Evolutionary conservation across 1,140 invertebrate genomes (phyloP), one percentile per base, ranked within the genome.

Genomic region (Nebria ingens): DNA sequence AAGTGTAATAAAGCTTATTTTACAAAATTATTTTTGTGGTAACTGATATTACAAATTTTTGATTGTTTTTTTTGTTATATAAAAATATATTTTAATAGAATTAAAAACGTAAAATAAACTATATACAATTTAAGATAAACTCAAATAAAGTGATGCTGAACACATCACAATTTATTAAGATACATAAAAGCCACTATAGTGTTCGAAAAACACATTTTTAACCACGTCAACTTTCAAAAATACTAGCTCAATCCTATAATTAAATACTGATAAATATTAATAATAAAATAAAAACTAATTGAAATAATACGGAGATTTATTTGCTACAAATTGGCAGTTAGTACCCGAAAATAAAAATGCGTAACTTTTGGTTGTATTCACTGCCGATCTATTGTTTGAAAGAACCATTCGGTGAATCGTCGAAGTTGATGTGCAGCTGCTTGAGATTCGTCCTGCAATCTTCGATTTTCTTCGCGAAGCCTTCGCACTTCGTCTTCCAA

Each of bases 351-450:
- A 34, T 9, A 9, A 34, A n/a, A 34, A 9, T n/a, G 29, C 9
- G 29, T 9, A 34, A 9, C n/a, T 34, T n/a, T n/a, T n/a, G n/a
- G n/a, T n/a, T n/a, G n/a, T n/a, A n/a, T n/a, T n/a, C n/a, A 34
- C 64, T 84, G 86, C 62, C 83, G 78, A 68, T 92, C 88, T 59
- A 92, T 89, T 21, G 88, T 92, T 64, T 88, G 82, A 65, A 92
- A 91, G 63, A 94, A 92, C 91, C 92, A 96, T 68, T 95, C 91
- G 6, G 91, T 93, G 69, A 94, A 93, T 61, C 87, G 84, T 19
- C 89, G 79, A 9, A 96, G 77, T 65, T 95, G 91, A 62, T 90
- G 86, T 9, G 90, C 88, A 19, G 91, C 91, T 21, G 86, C 85
- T 56, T 91, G 86, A 15, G 87, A 91, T 68, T 94, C 91, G 59